Base-by-base conservation (phyloP, 2,888 invertebrate genomes). In the Dicroscelio sp. region DNA sequence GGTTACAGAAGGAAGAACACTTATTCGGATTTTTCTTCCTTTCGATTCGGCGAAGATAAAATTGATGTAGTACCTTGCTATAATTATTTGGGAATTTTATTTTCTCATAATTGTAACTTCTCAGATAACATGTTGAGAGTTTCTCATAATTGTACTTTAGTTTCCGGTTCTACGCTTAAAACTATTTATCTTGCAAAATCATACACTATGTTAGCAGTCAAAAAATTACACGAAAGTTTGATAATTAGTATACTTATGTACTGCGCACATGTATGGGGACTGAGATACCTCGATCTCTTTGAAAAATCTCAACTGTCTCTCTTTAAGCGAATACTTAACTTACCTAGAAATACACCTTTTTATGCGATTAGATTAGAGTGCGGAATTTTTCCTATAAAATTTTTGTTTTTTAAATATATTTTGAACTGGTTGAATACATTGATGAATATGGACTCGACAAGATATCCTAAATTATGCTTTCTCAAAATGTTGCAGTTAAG, bases 181-280 rank as follows among this genome's bases (percentile, higher is more conserved):
- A 55, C n/a, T 10, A 17, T 55, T 10, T 55, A 20, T 55, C 5
- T 6, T 55, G 12, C 55, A 17, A 55, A 55, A 55, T 55, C 55
- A 14, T 55, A 14, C 20, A 6, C 12, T 20, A 14, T 10, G 55
- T n/a, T n/a, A 5, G 14, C 25, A 14, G 2, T 67, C 17, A 33
- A 67, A 63, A 67, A 67, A 31, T 25, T 80, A 23, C 52, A 80
- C 23, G 65, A 43, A 52, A 52, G 67, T 65, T 17, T 80, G 31
- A 33, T 80, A 23, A 23, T 1, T 6, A 80, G 80, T 33, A 35
- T 23, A 4, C 23, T 80, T 5, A 8, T 23, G 20, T 80, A 80
- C 35, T 14, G 23, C 3, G 35, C 31, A 14, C 52, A 65, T 3
- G 23, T 80, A 12, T 80, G 67, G 30, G 30, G 80, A 23, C n/a